Conservation (phyloP, 2,888 invertebrate species). For the Linnaemya tessellans region DNA sequence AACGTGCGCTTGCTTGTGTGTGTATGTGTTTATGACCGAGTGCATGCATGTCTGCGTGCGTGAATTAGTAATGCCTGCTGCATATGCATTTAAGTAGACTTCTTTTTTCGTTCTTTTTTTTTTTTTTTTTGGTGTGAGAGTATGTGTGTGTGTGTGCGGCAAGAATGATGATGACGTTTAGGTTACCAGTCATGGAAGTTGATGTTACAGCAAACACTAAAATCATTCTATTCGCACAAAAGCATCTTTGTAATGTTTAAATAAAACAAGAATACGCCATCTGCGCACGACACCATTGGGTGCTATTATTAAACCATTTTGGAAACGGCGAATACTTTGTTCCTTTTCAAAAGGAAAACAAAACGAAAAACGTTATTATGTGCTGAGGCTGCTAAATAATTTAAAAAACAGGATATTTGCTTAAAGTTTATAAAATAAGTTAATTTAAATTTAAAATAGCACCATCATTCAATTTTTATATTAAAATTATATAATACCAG, state of each 20-base stretch:
- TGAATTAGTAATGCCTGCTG: constrained; percentile 55
- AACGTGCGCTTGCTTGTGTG: not conserved
- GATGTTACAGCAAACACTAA: constrained; percentile 22
- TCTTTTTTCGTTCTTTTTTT: not conserved
- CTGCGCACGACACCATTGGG: constrained; percentile 68
- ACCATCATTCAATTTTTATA: not conserved
- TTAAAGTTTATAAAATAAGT: constrained; percentile 26
- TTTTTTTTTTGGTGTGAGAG: not conserved
- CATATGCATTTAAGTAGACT: constrained; percentile 52
- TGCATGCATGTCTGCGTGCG: constrained; percentile 24
- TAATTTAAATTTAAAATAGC: not conserved
- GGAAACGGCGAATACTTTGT: constrained; percentile 34
- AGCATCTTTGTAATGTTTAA: constrained; percentile 44
- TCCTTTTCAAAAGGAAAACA: not conserved
- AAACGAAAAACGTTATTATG: not conserved
- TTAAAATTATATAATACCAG: not conserved
- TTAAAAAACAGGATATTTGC: constrained; percentile 43
- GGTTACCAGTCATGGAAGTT: constrained; percentile 28
- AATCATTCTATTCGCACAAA: constrained; percentile 10
- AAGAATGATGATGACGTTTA: constrained; percentile 53
- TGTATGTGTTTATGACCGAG: constrained; percentile 18
- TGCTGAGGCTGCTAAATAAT: constrained; percentile 16
- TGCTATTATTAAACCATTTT: constrained; percentile 67
- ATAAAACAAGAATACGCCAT: constrained; percentile 51
- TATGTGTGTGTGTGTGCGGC: constrained; percentile 9